Conservation (phyloP, 2,797 vertebrate species). For the Pseudochirops corinnae region DNA sequence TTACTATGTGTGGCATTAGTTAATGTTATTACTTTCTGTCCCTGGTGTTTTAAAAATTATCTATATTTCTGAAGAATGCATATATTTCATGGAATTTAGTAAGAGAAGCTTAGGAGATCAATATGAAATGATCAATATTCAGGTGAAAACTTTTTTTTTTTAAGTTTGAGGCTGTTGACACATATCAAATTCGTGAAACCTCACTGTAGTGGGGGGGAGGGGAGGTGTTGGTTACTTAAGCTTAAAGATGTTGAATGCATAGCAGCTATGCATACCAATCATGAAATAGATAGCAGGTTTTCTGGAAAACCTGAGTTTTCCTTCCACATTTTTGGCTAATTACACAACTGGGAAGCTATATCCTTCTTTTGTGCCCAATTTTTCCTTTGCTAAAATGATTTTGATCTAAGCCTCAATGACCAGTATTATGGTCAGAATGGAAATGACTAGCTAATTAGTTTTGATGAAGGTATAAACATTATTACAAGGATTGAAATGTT, state of each 20-base stretch:
- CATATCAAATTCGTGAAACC: constrained; percentile 29
- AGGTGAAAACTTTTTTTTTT: neutral
- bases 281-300: neutral
- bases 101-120: neutral
- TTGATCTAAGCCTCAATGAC: neutral
- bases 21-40: constrained; percentile 79
- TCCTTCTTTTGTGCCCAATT: neutral
- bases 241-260: constrained; percentile 30
- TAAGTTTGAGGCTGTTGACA: neutral
- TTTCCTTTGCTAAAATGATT: neutral
- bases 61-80: constrained; percentile 76
- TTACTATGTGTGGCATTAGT: constrained; percentile 80
- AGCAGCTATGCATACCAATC: constrained; percentile 27
- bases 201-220: neutral
- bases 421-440: constrained; percentile 11
- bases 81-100: constrained; percentile 49
- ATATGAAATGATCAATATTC: constrained; percentile 24
- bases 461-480: neutral
- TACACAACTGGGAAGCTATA: neutral
- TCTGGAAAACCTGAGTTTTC: neutral
- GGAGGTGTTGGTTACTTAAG: neutral
- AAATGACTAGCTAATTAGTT: neutral
- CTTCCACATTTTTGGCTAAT: neutral
- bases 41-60: constrained; percentile 78
- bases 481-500: neutral